These are phyloP conservation scores for Globodera rostochiensis DNA, from an alignment of 1,140 invertebrate genomes.

Conservation along the genomic window DNA sequence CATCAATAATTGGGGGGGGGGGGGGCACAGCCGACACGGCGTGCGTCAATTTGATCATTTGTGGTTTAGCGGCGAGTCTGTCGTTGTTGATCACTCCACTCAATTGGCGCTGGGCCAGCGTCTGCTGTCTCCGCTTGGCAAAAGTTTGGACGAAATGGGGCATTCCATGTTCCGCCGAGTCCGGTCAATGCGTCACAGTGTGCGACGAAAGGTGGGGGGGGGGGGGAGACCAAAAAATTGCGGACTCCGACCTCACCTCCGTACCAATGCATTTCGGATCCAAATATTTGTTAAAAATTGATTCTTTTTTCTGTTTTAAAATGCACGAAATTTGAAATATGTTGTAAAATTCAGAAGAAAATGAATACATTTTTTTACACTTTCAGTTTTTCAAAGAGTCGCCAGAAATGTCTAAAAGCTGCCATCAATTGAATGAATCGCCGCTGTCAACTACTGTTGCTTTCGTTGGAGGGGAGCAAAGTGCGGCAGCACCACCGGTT, in stretches of 20 bases:
- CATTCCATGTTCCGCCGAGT: background rate
- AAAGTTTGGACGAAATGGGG: background rate
- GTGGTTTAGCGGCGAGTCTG: background rate
- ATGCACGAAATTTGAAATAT: no score
- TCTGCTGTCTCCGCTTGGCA: background rate
- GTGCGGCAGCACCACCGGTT: no score
- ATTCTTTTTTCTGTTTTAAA: no score
- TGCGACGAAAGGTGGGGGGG: background rate
- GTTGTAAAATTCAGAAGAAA: background rate
- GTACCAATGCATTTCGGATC: no score
- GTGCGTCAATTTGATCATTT: background rate
- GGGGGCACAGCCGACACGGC: background rate
- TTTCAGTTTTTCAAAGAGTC: background rate
- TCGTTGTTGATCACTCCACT: background rate
- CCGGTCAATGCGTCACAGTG: conserved; percentile 7
- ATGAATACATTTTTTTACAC: background rate
- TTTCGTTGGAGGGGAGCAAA: background rate
- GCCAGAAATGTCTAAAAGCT: background rate
- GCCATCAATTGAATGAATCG: background rate
- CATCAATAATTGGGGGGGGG: background rate
- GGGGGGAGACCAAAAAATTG: no score
- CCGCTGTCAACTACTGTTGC: background rate
- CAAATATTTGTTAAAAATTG: no score
- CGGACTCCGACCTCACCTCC: no score
- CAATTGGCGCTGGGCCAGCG: background rate